Evolutionary conservation across 2,113 vertebrate genomes (phyloP).

Genomic region (Hippocampus zosterae): DNA sequence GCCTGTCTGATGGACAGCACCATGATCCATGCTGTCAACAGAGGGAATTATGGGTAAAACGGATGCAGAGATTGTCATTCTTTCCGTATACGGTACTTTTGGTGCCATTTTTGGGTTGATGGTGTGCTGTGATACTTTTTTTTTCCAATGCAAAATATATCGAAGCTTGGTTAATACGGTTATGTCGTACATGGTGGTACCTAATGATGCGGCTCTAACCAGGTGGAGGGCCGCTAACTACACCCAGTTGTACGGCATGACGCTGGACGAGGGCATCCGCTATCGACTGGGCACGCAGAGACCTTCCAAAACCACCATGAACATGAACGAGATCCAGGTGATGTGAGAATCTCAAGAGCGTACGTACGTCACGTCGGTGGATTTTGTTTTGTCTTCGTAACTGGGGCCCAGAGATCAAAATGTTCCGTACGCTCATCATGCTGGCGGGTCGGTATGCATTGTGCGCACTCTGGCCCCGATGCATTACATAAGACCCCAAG

Average conservation of each 20-base stretch:
- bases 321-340: slow-evolving; percentile 96
- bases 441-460: slow-evolving; percentile 19
- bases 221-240: slow-evolving; percentile 94
- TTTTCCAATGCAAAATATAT: not conserved
- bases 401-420: slow-evolving; percentile 27
- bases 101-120: too few relatives aligned
- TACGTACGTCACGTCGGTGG: not conserved
- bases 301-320: slow-evolving; percentile 83
- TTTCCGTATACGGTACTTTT: too few relatives aligned
- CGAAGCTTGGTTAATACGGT: not conserved
- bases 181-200: not conserved
- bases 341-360: too few relatives aligned
- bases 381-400: not conserved
- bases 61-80: not conserved
- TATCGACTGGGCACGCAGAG: slow-evolving; percentile 87
- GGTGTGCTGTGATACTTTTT: not conserved
- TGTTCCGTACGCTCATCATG: slow-evolving; percentile 26
- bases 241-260: slow-evolving; percentile 90
- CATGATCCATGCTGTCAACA: slow-evolving; percentile 82
- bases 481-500: slow-evolving; percentile 52
- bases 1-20: slow-evolving; percentile 84
- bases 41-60: slow-evolving; percentile 80
- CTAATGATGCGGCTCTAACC: not conserved
- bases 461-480: slow-evolving; percentile 30
- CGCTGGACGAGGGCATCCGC: slow-evolving; percentile 85